A percentile compares a stretch with the other conserved stretches of the same genome.
Evolutionary conservation across 1,140 invertebrate genomes (phyloP).

Genomic region (Formica selysi): DNA sequence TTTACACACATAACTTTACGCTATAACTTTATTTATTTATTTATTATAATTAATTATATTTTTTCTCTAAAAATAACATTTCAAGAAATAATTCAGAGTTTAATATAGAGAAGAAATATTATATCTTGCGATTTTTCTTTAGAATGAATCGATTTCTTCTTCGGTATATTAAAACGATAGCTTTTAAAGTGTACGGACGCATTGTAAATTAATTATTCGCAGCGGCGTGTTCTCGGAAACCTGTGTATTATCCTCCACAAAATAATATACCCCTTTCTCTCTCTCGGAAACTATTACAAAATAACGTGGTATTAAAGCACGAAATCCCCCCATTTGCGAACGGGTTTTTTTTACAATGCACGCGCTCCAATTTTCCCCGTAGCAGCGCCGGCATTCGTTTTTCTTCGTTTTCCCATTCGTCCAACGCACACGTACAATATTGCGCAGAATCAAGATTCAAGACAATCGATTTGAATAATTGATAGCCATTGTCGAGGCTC

Average conservation of each 20-base stretch:
- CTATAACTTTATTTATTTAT: not conserved
- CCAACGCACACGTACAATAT: not conserved
- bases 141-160: constrained; percentile 12
- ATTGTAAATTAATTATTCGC: constrained; percentile 47
- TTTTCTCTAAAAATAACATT: too few relatives aligned
- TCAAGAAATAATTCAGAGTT: not conserved
- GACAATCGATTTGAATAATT: constrained; percentile 62
- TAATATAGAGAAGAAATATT: constrained; percentile 21
- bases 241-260: not conserved
- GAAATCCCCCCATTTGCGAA: constrained; percentile 15
- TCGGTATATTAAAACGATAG: not conserved
- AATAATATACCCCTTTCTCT: not conserved
- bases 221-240: constrained; percentile 23
- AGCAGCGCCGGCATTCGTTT: constrained; percentile 42
- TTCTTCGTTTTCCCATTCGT: constrained; percentile 1
- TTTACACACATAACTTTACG: too few relatives aligned
- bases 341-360: not conserved
- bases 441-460: constrained; percentile 53
- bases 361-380: constrained; percentile 14
- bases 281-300: constrained; percentile 43
- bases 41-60: not conserved
- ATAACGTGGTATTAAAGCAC: constrained; percentile 40
- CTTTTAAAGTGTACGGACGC: constrained; percentile 12
- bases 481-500: constrained; percentile 22
- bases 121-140: constrained; percentile 7